Base-by-base conservation (phyloP, 1,140 invertebrate genomes). In the Scaptomyza graminum region DNA sequence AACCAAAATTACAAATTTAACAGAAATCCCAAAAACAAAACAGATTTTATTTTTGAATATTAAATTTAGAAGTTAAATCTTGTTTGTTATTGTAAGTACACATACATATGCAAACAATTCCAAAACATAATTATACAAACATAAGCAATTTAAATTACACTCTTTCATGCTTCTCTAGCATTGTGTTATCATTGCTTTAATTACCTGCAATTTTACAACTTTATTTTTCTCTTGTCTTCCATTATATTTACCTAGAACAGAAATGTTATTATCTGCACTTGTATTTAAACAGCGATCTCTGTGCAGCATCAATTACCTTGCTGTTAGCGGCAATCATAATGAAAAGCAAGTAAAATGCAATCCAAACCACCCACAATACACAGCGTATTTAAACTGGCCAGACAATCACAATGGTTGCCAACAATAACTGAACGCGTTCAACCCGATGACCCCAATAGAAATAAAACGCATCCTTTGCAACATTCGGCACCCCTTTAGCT, bases 391-490 rank as follows among this genome's bases (percentile, higher is more conserved):
- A 66, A 66, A 49, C 44, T 49, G 12, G 37, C 70, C 79, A 82
- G 80, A 76, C 80, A 84, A 64, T 66, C 73, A 49, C 55, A 67
- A 43, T 60, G 55, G 54, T 46, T 72, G 55, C 51, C 57, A 77
- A 85, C 81, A 80, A 84, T 87, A 82, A 66, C 70, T 63, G 62
- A 75, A 72, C 74, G 81, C 74, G 70, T 68, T 87, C 83, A 73
- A 66, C 79, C 76, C 74, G 67, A 79, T 88, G 82, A 87, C 83
- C 82, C 82, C 78, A 88, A 88, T 88, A 82, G 74, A 88, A 88
- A 88, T 87, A 87, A 87, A 88, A 88, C 75, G 78, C 83, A 82
- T 79, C 74, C 82, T 72, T 79, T 72, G 71, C 70, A 74, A 79
- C 79, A 82, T 66, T 75, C 46, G 55, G 5, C 6, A 13, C 25